Evolutionary conservation across 2,797 vertebrate species (phyloP).

Genomic region (Amniataba percoides): DNA sequence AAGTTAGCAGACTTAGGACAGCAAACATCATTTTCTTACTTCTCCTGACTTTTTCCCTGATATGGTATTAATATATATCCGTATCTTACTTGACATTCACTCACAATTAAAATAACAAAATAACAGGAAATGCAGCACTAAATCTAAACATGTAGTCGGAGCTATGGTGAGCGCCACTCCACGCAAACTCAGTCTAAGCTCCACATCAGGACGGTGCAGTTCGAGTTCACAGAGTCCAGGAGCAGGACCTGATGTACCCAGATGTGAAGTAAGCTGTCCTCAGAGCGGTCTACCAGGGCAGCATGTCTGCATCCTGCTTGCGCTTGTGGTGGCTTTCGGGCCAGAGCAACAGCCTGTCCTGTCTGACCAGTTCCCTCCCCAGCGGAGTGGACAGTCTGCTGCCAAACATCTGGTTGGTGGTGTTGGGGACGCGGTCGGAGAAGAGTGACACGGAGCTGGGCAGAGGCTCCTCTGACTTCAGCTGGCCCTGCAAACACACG

Average conservation of each 20-base stretch:
- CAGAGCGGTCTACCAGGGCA: constrained; percentile 66
- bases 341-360: constrained; percentile 84
- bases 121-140: neutral
- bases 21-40: neutral
- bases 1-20: neutral
- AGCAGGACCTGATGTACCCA: no score
- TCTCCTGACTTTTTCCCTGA: neutral
- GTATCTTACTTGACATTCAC: neutral
- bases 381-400: constrained; percentile 85
- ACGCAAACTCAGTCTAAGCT: neutral
- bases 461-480: constrained; percentile 76
- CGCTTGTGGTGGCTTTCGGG: constrained; percentile 71
- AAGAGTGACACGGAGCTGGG: constrained; percentile 79
- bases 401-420: constrained; percentile 81
- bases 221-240: neutral
- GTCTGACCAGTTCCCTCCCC: constrained; percentile 82
- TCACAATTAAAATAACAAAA: neutral
- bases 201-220: neutral
- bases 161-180: neutral
- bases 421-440: constrained; percentile 85
- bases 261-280: neutral
- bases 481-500: constrained; percentile 79
- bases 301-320: constrained; percentile 83
- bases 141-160: constrained; percentile 8
- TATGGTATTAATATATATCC: constrained; percentile 3